Evolutionary conservation across 2,797 vertebrate species (phyloP), one percentile per base, ranked within the genome.

Genomic region (Alcedo atthis): DNA sequence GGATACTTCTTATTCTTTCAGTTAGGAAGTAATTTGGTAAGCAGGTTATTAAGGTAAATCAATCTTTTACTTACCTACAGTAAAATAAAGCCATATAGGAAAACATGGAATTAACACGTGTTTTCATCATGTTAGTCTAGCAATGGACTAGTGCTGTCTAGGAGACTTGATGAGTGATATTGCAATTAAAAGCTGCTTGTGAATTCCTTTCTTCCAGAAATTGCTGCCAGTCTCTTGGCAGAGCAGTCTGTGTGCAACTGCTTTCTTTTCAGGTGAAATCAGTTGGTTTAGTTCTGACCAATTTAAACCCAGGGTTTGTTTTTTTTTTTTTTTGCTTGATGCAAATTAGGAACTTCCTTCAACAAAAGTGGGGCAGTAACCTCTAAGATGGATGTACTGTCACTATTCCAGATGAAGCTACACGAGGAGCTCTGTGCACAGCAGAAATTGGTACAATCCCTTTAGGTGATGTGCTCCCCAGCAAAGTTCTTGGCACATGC

Each of bases 201-300:
- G 55, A 73, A 32, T 91, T 91, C 30, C 71, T 81, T 76, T 42
- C 61, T 74, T 87, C 80, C 83, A 90, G 80, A 92, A 83, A 55
- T 61, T 55, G 15, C 51, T 87, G 66, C 54, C 54, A 85, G 46
- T 21, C 57, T 75, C 67, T 30, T 21, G 49, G 68, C 63, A 76
- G 59, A 86, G 35, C 24, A 53, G 32, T 76, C 63, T 57, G 33
- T 6, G 3, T 84, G 46, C 46, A 42, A 25, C n/a, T 55, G 55
- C 55, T 85, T 91, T 81, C 11, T 59, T 69, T 81, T 86, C n/a
- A 70, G 43, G 35, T 81, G 64, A 22, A 69, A 88, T 88, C 49
- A 42, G 18, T 22, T 6, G 4, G 12, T 88, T 86, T 77, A 45
- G 63, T 57, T 88, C 68, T 79, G 49, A 40, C 33, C 15, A 40